A percentile compares a stretch with the other conserved stretches of the same genome.
Conservation (phyloP, 2,113 vertebrate genomes). For the Pseudopodoces humilis region DNA sequence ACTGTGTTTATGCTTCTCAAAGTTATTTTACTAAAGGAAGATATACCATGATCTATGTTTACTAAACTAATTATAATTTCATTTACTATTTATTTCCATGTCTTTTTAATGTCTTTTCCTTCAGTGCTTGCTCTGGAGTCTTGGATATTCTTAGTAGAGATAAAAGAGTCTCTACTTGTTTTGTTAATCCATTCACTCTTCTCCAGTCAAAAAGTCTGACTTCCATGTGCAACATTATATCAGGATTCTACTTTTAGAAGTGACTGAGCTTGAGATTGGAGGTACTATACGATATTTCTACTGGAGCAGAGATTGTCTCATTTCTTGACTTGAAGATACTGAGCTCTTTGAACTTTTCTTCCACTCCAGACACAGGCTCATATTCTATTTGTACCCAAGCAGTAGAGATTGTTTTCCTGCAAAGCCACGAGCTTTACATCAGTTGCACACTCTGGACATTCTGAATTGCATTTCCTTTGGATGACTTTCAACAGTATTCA, state of each 20-base stretch:
- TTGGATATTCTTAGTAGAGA: neutral
- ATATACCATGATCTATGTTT: neutral
- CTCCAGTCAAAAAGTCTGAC: neutral
- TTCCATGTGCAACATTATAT: neutral
- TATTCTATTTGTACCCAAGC: neutral
- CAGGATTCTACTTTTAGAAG: neutral
- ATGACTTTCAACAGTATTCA: neutral
- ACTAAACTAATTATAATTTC: neutral
- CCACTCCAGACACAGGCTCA: neutral
- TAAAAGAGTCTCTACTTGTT: neutral
- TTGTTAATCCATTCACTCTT: neutral
- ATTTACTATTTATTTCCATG: neutral
- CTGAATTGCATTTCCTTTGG: neutral
- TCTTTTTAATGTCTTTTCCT: neutral
- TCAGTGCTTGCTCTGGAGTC: neutral
- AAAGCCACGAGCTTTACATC: neutral
- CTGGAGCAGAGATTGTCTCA: neutral
- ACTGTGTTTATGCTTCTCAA: neutral
- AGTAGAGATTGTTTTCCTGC: neutral
- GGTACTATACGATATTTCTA: neutral
- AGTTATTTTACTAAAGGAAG: neutral
- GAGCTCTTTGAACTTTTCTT: neutral
- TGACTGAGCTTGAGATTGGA: neutral
- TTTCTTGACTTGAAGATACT: neutral
- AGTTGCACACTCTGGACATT: neutral